A percentile compares a stretch with the other conserved stretches of the same genome.
These are phyloP conservation scores for Argynnis bischoffii DNA, from an alignment of 2,888 invertebrate species.

Conservation along the genomic window DNA sequence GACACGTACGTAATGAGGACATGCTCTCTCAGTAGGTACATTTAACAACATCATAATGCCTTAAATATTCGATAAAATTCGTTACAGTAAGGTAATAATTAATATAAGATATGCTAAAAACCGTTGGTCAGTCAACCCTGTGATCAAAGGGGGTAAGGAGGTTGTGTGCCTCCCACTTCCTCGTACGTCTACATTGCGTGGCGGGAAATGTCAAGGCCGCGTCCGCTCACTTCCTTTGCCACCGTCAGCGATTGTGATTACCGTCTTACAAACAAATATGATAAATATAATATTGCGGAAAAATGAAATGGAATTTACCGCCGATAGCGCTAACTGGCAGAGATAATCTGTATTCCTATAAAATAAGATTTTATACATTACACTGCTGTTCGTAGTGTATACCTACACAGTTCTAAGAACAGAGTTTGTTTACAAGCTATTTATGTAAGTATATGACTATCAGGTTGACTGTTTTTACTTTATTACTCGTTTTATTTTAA, in stretches of 20 bases:
- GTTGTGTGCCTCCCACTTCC: slow-evolving; percentile 58
- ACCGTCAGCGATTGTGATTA: slow-evolving; percentile 45
- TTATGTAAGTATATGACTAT: slow-evolving; percentile 1
- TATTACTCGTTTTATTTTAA: background rate
- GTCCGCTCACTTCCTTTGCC: slow-evolving; percentile 75
- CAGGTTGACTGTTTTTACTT: background rate
- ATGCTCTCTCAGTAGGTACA: too few relatives aligned
- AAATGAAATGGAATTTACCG: slow-evolving; percentile 41
- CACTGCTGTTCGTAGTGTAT: slow-evolving; percentile 1
- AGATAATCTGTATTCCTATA: slow-evolving; percentile 22
- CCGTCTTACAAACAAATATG: slow-evolving; percentile 40
- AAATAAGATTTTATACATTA: slow-evolving; percentile 5
- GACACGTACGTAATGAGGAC: too few relatives aligned
- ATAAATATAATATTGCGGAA: slow-evolving; percentile 43
- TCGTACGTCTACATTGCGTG: slow-evolving; percentile 56
- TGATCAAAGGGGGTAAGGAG: slow-evolving; percentile 33
- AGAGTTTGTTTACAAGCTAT: slow-evolving; percentile 8
- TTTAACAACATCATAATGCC: too few relatives aligned
- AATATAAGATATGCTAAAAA: slow-evolving; percentile 1
- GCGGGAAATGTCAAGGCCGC: slow-evolving; percentile 77
- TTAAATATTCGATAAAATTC: too few relatives aligned
- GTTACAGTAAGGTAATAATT: too few relatives aligned
- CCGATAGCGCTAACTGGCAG: slow-evolving; percentile 17
- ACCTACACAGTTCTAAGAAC: slow-evolving; percentile 11
- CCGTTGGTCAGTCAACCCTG: slow-evolving; percentile 15